Percentiles rank a stretch among this genome's conserved stretches.
phyloP scores from a whole-genome alignment of 1,140 invertebrate species.

The Pomacea maculata region DNA sequence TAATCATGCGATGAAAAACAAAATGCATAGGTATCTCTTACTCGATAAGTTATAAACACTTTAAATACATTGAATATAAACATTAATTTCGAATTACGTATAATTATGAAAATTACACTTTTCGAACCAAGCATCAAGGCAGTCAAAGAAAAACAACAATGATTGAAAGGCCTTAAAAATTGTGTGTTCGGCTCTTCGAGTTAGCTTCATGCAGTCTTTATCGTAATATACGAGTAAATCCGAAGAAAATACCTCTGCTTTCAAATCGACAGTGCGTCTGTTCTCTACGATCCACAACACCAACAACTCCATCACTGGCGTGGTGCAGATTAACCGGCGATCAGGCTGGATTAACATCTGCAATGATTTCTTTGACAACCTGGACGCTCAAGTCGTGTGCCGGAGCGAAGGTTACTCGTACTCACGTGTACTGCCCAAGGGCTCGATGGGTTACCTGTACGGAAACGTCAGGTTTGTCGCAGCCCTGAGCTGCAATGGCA shows the following conservation, averaged over 20 bases:
- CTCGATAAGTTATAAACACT: too few relatives aligned
- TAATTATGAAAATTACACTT: too few relatives aligned
- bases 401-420: slow-evolving; percentile 71
- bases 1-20: too few relatives aligned
- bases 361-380: slow-evolving; percentile 76
- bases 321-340: slow-evolving; percentile 13
- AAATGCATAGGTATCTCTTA: too few relatives aligned
- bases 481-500: slow-evolving; percentile 44
- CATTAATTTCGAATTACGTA: too few relatives aligned
- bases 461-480: slow-evolving; percentile 14
- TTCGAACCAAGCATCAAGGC: too few relatives aligned
- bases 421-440: slow-evolving; percentile 6
- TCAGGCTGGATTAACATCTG: slow-evolving; percentile 75
- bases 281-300: not conserved
- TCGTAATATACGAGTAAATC: too few relatives aligned
- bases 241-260: not conserved
- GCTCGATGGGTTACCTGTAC: slow-evolving; percentile 64
- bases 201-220: too few relatives aligned
- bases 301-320: slow-evolving; percentile 13
- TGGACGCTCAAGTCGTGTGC: slow-evolving; percentile 76
- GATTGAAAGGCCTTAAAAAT: too few relatives aligned
- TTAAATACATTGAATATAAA: too few relatives aligned
- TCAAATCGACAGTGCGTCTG: slow-evolving; percentile 11
- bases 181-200: too few relatives aligned
- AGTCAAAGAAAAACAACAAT: too few relatives aligned